phyloP scores from a whole-genome alignment of 1,140 invertebrate species.

The Panulirus ornatus region DNA sequence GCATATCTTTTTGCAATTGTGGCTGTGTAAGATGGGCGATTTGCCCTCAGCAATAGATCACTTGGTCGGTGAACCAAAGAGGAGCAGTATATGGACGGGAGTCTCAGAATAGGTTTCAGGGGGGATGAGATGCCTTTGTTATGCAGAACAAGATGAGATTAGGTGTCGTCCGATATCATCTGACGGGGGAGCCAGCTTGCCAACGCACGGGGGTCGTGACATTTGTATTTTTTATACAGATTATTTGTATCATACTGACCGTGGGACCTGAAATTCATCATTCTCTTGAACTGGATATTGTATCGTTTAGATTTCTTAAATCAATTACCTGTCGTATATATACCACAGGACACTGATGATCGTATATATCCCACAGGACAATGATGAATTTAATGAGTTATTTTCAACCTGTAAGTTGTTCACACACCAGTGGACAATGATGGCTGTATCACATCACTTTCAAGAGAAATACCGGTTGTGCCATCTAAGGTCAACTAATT shows the following conservation, averaged over 20 bases:
- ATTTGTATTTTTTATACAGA: background rate
- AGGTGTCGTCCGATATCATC: background rate
- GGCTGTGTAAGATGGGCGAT: no score
- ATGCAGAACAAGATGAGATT: slow-evolving; percentile 25
- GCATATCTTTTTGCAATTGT: no score
- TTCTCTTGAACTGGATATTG: background rate
- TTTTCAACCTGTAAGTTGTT: no score
- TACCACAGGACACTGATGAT: no score
- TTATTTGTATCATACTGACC: slow-evolving; percentile 1
- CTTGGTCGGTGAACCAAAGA: background rate
- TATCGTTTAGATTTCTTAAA: background rate
- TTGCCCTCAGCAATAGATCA: no score
- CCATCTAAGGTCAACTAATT: no score
- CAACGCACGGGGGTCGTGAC: background rate
- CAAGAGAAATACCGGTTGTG: no score
- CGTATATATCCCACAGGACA: no score
- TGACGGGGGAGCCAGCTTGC: background rate
- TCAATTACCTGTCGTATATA: no score
- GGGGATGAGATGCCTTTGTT: background rate
- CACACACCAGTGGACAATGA: no score
- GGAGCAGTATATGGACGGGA: background rate
- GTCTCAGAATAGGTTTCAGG: background rate
- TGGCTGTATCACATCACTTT: no score
- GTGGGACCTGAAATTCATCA: background rate
- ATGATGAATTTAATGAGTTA: no score